phyloP scores from a whole-genome alignment of 2,888 invertebrate species.

The Lasioglossum villosulum region DNA sequence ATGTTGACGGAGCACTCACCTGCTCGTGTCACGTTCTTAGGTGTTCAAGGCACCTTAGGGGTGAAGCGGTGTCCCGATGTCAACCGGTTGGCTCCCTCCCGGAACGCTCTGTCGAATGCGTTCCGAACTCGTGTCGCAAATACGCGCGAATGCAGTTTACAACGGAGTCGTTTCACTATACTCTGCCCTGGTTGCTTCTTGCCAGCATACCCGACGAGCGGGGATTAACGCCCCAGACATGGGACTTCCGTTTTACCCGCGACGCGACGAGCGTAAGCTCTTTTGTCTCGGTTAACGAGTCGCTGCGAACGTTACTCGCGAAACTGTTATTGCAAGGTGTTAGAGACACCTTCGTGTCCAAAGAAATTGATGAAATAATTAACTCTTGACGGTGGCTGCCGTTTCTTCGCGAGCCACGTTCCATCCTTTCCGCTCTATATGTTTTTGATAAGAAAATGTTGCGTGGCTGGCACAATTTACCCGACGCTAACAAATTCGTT shows the following conservation, averaged over 20 bases:
- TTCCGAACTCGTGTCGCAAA: slow-evolving; percentile 10
- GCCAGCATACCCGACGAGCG: background rate
- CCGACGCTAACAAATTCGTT: background rate
- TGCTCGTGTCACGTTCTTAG: slow-evolving; percentile 66
- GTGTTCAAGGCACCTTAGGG: slow-evolving; percentile 46
- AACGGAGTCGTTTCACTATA: slow-evolving; percentile 3
- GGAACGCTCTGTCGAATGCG: slow-evolving; percentile 8
- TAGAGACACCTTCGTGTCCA: background rate
- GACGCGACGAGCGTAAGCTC: background rate
- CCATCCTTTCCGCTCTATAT: background rate
- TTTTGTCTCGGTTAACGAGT: slow-evolving; percentile 1
- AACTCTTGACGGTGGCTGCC: background rate
- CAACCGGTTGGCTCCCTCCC: background rate
- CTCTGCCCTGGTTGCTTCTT: background rate
- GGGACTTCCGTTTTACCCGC: background rate
- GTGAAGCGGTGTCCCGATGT: slow-evolving; percentile 46
- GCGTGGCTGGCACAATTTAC: background rate
- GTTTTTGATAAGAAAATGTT: background rate
- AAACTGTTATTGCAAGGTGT: slow-evolving; percentile 4
- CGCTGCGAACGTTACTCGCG: background rate
- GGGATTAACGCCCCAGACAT: background rate
- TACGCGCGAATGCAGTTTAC: background rate
- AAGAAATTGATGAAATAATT: slow-evolving; percentile 13
- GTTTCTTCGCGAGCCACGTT: background rate
- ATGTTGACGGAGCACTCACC: slow-evolving; percentile 75